Percentiles rank a stretch among this genome's conserved stretches.
Conservation (phyloP, 1,140 invertebrate genomes). For the Drosophila sucinea region DNA sequence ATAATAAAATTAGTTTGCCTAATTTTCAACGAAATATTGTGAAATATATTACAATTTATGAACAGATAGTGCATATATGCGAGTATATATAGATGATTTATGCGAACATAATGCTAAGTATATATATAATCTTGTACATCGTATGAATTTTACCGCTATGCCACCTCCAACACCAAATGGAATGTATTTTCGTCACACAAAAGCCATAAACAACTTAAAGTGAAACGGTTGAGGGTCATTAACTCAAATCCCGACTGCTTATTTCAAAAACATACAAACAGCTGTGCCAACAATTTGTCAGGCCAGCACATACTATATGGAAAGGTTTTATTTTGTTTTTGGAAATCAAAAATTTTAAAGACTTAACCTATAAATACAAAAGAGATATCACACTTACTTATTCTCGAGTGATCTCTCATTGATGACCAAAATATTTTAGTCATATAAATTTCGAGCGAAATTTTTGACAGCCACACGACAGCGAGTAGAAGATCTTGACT, state of each 20-base stretch:
- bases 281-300: constrained; percentile 79
- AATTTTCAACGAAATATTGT: constrained; percentile 25
- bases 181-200: constrained; percentile 61
- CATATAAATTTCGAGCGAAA: constrained; percentile 65
- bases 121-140: constrained; percentile 21
- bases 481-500: constrained; percentile 15
- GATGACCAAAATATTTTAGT: constrained; percentile 71
- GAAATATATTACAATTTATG: constrained; percentile 49
- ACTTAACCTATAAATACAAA: constrained; percentile 63
- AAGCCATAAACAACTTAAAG: constrained; percentile 75
- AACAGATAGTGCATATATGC: constrained; percentile 12
- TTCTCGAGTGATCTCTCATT: constrained; percentile 49
- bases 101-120: constrained; percentile 31
- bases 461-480: constrained; percentile 69
- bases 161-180: constrained; percentile 34
- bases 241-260: constrained; percentile 71
- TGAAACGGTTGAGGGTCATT: constrained; percentile 77
- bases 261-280: constrained; percentile 68
- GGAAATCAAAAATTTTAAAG: constrained; percentile 38
- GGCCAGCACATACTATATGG: constrained; percentile 24
- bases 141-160: constrained; percentile 26
- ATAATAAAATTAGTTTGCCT: constrained; percentile 8
- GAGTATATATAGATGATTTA: constrained; percentile 33
- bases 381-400: constrained; percentile 17
- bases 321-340: constrained; percentile 4